Evolutionary conservation across 2,888 invertebrate species (phyloP), one percentile per base, ranked within the genome.

Genomic region (Epistrophe eligans): DNA sequence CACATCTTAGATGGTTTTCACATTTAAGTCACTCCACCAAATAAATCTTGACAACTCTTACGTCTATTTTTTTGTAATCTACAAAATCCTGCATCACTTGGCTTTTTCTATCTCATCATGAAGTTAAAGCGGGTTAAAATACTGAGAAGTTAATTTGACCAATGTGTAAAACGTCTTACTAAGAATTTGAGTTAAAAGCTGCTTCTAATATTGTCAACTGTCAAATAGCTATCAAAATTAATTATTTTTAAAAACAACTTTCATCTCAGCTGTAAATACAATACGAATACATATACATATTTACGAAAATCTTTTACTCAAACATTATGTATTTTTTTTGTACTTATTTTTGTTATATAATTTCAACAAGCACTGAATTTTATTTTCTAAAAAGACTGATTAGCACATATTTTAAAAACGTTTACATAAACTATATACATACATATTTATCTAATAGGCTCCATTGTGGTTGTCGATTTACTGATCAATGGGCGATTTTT

Each of bases 361-460:
- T 62, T 43, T 24, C 15, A 28, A 58, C 50, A 50, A 58, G 66
- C 66, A 80, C 74, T 81, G 13, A 70, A 48, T 74, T 83, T 66
- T 82, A 62, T 79, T 87, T 76, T 82, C 66, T 87, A 76, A 87
- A 82, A 87, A 87, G 83, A 87, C 82, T 85, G 85, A 85, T 82
- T 81, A 85, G 40, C 13, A 40, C 40, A 40, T 40, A 73, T 64
- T 79, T 38, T 15, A 66, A 48, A 19, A 19, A 19, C 4, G 19
- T 19, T 28, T 24, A n/a, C n/a, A n/a, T n/a, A 10, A 19, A 50
- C 50, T 15, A 1, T 15, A 2, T 4, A n/a, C n/a, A n/a, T 24
- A 28, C 28, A 60, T 35, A 35, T 8, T 15, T n/a, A 24, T 8
- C 6, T 43, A 6, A 3, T 45, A n/a, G 50, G 19, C 50, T 2